Percentiles rank a stretch among this genome's conserved stretches.
phyloP scores from a whole-genome alignment of 2,113 vertebrate species.

The Salvator merianae region DNA sequence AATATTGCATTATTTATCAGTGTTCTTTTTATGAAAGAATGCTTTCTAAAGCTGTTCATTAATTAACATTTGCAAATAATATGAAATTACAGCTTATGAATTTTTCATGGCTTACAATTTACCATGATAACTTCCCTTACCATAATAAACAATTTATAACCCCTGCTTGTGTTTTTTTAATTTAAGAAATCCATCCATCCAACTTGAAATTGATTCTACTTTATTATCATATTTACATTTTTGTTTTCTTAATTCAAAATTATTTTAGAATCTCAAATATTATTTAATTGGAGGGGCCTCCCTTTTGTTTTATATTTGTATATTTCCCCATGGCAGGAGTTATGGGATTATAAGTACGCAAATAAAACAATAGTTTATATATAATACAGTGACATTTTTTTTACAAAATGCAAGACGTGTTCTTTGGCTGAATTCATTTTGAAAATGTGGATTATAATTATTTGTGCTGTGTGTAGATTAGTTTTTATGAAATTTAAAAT shows the following conservation, averaged over 20 bases:
- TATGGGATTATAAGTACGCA: not conserved
- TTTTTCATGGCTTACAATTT: conserved; percentile 63
- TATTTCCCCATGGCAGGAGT: not conserved
- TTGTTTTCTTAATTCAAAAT: conserved; percentile 3
- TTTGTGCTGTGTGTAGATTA: no score
- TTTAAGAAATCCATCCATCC: conserved; percentile 30
- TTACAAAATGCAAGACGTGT: no score
- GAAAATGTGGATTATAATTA: no score
- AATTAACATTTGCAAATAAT: conserved; percentile 71
- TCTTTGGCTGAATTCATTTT: no score
- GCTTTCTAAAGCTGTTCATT: conserved; percentile 65
- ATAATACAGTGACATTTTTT: no score
- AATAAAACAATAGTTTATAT: not conserved
- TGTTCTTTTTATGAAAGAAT: conserved; percentile 48
- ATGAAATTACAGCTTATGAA: conserved; percentile 72
- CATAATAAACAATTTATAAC: conserved; percentile 61
- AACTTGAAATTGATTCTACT: not conserved
- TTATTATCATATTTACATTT: not conserved
- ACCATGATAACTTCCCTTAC: conserved; percentile 59
- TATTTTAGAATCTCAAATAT: conserved; percentile 8
- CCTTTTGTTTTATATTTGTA: not conserved
- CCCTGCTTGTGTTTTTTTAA: conserved; percentile 51
- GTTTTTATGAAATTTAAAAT: no score
- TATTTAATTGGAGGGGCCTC: conserved; percentile 9
- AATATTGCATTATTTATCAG: conserved; percentile 67